Base-by-base conservation (phyloP, 2,113 vertebrate genomes). In the Motacilla tschutschensis region DNA sequence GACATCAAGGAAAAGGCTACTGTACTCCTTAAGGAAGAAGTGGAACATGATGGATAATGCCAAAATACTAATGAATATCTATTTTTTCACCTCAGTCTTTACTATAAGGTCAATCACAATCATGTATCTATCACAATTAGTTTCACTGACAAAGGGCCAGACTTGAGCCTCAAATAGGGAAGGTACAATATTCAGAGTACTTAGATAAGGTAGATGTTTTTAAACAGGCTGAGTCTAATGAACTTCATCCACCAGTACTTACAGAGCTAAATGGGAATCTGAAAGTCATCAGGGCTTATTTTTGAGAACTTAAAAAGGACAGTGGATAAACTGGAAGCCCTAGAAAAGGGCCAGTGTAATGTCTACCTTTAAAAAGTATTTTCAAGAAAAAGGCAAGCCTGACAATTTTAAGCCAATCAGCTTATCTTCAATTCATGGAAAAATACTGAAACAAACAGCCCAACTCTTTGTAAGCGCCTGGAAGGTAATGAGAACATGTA, bases 401-500 rank as follows among this genome's bases (percentile, higher is more conserved):
- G 60, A 44, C 6, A 74, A 80, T 9, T 59, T 10, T 38, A 48
- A 65, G 54, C n/a, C 46, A 60, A 79, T 69, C 9, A 6, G 31
- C 36, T 81, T 69, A 43, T 59, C 66, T 81, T 79, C 50, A 84
- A 50, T 72, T 75, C 25, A 69, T 75, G 50, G 80, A 83, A 94
- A 88, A 91, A 72, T 62, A 81, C 58, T 75, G 86, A 72, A 92
- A 90, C 54, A 79, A 83, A 90, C 31, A 84, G 28, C 63, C 50
- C 63, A 91, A 91, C 6, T 38, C 69, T 75, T 48, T 67, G 60
- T 78, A 81, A 88, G 66, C 0, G 9, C 55, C 87, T 88, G 63
- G 71, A 90, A 91, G 75, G 72, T 76, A 88, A 91, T 62, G n/a
- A 84, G 87, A 63, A 79, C 50, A 62, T 70, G 71, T 86, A 48